phyloP scores from a whole-genome alignment of 1,140 invertebrate genomes.

The Orius insidiosus region DNA sequence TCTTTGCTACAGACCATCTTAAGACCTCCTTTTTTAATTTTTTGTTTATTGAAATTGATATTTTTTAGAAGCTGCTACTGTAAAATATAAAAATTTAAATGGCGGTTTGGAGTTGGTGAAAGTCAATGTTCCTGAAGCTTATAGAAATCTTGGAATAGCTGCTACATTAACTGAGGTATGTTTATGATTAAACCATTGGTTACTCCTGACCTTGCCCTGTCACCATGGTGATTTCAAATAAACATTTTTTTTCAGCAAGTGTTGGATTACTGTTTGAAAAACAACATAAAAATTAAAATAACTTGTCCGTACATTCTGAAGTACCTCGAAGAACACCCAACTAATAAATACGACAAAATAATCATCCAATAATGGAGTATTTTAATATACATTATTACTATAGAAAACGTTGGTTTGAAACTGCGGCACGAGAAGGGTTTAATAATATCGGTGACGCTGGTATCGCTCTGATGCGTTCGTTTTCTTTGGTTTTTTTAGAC shows the following conservation, averaged over 20 bases:
- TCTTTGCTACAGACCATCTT: too few species aligned
- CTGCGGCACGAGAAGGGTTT: conserved; percentile 49
- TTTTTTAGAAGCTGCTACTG: too few species aligned
- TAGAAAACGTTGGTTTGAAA: conserved; percentile 58
- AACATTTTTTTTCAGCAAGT: conserved; percentile 25
- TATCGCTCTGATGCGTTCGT: conserved; percentile 54
- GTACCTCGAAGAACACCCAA: conserved; percentile 23
- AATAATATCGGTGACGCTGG: conserved; percentile 48
- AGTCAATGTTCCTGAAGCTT: neutral
- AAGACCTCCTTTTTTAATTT: too few species aligned
- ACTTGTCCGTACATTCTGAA: conserved; percentile 27
- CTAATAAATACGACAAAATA: conserved; percentile 15
- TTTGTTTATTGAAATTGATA: too few species aligned
- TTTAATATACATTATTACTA: conserved; percentile 61
- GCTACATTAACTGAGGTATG: neutral
- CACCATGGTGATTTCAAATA: neutral
- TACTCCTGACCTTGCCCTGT: conserved; percentile 4
- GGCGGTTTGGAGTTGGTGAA: neutral
- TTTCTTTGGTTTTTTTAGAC: conserved; percentile 47
- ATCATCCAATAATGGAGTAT: conserved; percentile 16
- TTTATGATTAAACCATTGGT: neutral
- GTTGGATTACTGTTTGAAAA: conserved; percentile 25
- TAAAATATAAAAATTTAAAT: neutral
- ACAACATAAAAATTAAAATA: conserved; percentile 25
- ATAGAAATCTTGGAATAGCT: neutral